A percentile compares a stretch with the other conserved stretches of the same genome.
Evolutionary conservation across 1,140 invertebrate genomes (phyloP).

Genomic region (Magallana ariakensis): DNA sequence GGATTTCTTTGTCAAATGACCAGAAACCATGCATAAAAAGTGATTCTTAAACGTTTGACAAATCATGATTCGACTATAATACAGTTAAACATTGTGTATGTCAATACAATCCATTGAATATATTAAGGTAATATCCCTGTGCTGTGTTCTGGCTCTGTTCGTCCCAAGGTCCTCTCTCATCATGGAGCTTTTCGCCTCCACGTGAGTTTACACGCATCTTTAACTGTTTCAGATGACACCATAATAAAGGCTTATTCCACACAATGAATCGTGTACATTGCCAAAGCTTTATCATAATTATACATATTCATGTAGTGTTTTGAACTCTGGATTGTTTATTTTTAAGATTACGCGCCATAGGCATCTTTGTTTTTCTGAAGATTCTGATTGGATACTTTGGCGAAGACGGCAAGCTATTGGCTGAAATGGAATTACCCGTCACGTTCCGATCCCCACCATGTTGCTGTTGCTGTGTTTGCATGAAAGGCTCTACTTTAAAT

Average conservation of each 20-base stretch:
- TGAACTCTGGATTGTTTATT: background rate
- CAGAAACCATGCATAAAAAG: no score
- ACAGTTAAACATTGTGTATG: background rate
- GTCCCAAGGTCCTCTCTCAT: background rate
- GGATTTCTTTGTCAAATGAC: no score
- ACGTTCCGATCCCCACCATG: background rate
- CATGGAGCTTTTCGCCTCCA: background rate
- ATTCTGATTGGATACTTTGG: conserved; percentile 18
- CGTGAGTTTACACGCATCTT: background rate
- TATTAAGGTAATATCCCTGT: background rate
- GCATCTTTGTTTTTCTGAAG: background rate
- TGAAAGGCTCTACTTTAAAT: background rate
- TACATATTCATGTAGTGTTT: background rate
- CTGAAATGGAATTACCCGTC: background rate
- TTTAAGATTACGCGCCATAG: background rate
- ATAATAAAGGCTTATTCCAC: no score
- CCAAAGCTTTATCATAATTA: no score
- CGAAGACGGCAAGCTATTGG: background rate
- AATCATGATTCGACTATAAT: no score
- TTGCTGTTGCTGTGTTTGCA: conserved; percentile 1
- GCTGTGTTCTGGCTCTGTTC: background rate
- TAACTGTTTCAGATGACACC: no score
- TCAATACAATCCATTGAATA: background rate
- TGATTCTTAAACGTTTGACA: no score
- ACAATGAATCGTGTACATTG: no score